Conservation (phyloP, 53 echinoderm and acorn worm genomes). For the Pentamera pediparva region DNA sequence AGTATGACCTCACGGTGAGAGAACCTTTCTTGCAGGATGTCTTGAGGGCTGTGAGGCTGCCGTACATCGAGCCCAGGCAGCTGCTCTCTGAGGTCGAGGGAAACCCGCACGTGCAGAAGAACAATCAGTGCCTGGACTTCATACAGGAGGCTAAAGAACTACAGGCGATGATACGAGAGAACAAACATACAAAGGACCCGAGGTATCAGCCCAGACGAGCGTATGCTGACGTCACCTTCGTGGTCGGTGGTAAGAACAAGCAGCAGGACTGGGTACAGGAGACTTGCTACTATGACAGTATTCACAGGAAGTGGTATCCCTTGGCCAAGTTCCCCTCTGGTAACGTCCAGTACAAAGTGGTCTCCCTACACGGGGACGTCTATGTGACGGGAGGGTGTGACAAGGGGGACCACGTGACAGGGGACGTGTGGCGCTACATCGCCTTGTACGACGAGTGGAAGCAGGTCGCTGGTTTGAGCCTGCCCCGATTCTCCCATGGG, state of each 20-base stretch:
- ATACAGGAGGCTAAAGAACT: constrained; percentile 78
- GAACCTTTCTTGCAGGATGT: constrained; percentile 54
- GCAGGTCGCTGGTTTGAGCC: constrained; percentile 39
- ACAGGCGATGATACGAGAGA: constrained; percentile 76
- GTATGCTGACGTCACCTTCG: constrained; percentile 86
- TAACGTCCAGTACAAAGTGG: constrained; percentile 75
- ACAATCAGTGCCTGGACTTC: constrained; percentile 67
- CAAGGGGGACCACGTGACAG: constrained; percentile 51
- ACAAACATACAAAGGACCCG: constrained; percentile 61
- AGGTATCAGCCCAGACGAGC: constrained; percentile 71
- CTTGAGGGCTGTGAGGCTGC: constrained; percentile 71
- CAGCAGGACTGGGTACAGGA: constrained; percentile 86
- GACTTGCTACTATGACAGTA: constrained; percentile 80
- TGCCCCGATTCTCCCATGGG: constrained; percentile 71
- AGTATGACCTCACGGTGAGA: constrained; percentile 64
- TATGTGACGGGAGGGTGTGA: constrained; percentile 78
- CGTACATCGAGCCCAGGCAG: constrained; percentile 68
- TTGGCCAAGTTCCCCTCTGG: constrained; percentile 66
- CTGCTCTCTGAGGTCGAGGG: constrained; percentile 57
- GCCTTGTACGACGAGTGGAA: constrained; percentile 90
- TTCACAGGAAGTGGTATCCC: constrained; percentile 84
- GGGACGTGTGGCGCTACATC: constrained; percentile 85
- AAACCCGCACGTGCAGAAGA: constrained; percentile 56
- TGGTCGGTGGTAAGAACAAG: constrained; percentile 83
- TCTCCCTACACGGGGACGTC: constrained; percentile 73